Percentiles rank a stretch among this genome's conserved stretches.
These are phyloP conservation scores for Margaritifera margaritifera DNA, from an alignment of 2,888 invertebrate species.

Conservation along the genomic window DNA sequence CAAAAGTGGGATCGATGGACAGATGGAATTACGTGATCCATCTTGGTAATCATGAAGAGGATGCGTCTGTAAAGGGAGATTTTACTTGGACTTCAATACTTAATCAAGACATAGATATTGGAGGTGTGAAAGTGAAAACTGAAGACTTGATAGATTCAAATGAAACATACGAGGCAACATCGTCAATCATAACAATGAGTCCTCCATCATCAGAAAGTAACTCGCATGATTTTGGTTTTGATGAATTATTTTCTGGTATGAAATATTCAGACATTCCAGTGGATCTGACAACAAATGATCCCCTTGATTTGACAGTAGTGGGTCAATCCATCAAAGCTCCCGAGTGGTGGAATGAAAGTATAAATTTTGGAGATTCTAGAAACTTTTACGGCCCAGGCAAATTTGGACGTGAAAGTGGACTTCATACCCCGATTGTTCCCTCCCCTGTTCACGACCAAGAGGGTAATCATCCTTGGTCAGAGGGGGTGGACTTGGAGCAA, in stretches of 20 bases:
- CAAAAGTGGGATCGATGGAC: constrained; percentile 29
- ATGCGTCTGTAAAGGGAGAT: constrained; percentile 51
- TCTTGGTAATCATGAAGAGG: constrained; percentile 49
- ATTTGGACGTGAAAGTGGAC: constrained; percentile 36
- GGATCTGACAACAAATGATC: constrained; percentile 59
- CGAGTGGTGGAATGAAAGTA: constrained; percentile 70
- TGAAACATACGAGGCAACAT: constrained; percentile 47
- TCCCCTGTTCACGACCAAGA: constrained; percentile 56
- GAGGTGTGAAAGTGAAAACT: constrained; percentile 66
- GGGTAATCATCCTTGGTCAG: constrained; percentile 63
- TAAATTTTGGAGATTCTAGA: constrained; percentile 36
- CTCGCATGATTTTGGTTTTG: constrained; percentile 66
- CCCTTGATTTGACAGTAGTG: constrained; percentile 64
- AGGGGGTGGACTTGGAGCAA: constrained; percentile 51
- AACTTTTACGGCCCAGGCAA: too few relatives aligned
- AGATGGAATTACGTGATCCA: constrained; percentile 39
- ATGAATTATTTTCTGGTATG: constrained; percentile 52
- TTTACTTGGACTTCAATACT: constrained; percentile 70
- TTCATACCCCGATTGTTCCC: constrained; percentile 60
- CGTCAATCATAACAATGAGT: constrained; percentile 63
- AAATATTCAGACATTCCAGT: constrained; percentile 52
- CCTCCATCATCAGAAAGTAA: constrained; percentile 67
- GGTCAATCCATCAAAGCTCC: constrained; percentile 70
- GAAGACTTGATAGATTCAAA: constrained; percentile 64
- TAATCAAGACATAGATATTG: constrained; percentile 70